A percentile compares a stretch with the other conserved stretches of the same genome.
Evolutionary conservation across 2,888 invertebrate species (phyloP).

Genomic region (Dicycla oo): DNA sequence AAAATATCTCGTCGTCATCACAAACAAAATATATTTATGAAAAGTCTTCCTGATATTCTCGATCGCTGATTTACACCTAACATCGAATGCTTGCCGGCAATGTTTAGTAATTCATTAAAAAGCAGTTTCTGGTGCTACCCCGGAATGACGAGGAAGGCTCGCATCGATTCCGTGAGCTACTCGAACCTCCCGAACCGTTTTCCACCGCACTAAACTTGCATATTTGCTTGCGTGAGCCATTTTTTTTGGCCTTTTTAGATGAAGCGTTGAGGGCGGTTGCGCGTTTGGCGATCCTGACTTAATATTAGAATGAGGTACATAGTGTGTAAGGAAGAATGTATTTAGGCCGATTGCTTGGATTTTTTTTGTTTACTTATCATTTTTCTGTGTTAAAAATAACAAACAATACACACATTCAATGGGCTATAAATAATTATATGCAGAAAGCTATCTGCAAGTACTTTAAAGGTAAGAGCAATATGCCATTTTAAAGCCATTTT

Average conservation of each 20-base stretch:
- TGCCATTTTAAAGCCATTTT: too few species aligned
- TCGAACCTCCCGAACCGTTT: conserved; percentile 25
- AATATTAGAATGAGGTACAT: background rate
- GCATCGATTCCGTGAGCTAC: conserved; percentile 14
- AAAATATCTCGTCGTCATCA: background rate
- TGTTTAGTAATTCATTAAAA: conserved; percentile 28
- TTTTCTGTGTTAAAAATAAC: too few species aligned
- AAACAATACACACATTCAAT: too few species aligned
- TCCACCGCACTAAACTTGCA: conserved; percentile 43
- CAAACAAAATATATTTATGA: conserved; percentile 1
- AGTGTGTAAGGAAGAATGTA: background rate
- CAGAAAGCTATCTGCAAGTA: too few species aligned
- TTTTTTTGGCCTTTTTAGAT: conserved; percentile 15
- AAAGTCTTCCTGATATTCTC: background rate
- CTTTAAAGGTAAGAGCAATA: too few species aligned
- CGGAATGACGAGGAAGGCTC: conserved; percentile 27
- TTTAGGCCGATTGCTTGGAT: too few species aligned
- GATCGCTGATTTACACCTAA: background rate
- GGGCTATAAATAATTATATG: too few species aligned
- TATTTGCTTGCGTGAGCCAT: conserved; percentile 31
- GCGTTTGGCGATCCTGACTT: background rate
- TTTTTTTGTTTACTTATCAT: too few species aligned
- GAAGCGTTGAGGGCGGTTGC: conserved; percentile 16
- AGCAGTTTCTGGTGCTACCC: conserved; percentile 5
- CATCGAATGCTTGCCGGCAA: background rate